Percentiles rank a stretch among this genome's conserved stretches.
phyloP scores from a whole-genome alignment of 2,888 invertebrate species.

The Phaedon cochleariae region DNA sequence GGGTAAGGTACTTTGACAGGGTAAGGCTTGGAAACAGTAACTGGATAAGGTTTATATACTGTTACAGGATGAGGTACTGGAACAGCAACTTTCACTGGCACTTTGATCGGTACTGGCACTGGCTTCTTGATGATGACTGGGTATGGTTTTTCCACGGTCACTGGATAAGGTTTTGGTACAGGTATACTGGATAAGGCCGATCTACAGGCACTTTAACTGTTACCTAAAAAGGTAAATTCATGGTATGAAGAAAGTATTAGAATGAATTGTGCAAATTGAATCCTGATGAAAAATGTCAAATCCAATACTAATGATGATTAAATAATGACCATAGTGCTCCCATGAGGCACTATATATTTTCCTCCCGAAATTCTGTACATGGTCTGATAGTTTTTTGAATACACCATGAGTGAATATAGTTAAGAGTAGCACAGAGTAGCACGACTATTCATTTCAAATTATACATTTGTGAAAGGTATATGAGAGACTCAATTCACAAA shows the following conservation, averaged over 20 bases:
- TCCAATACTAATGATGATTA: too few relatives aligned
- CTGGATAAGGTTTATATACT: slow-evolving; percentile 62
- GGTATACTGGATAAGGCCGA: slow-evolving; percentile 53
- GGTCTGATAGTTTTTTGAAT: too few relatives aligned
- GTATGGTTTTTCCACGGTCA: slow-evolving; percentile 67
- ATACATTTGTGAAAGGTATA: too few relatives aligned
- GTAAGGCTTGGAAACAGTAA: slow-evolving; percentile 67
- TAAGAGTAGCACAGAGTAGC: background rate
- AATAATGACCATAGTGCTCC: too few relatives aligned
- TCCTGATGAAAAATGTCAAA: too few relatives aligned
- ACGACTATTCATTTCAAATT: too few relatives aligned
- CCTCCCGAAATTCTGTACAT: too few relatives aligned
- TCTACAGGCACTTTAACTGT: slow-evolving; percentile 58
- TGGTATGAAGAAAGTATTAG: background rate
- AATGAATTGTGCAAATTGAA: too few relatives aligned
- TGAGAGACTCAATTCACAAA: too few relatives aligned
- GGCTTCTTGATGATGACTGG: slow-evolving; percentile 69
- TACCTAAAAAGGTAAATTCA: slow-evolving; percentile 30
- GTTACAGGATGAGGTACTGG: slow-evolving; percentile 65
- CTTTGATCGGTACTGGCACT: slow-evolving; percentile 59
- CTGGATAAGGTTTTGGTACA: slow-evolving; percentile 63
- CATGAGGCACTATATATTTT: too few relatives aligned
- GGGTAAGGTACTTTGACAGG: slow-evolving; percentile 69
- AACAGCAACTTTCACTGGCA: slow-evolving; percentile 66
- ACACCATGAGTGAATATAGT: too few relatives aligned